Evolutionary conservation across 2,113 vertebrate species (phyloP).

Genomic region (Nesoenas mayeri): DNA sequence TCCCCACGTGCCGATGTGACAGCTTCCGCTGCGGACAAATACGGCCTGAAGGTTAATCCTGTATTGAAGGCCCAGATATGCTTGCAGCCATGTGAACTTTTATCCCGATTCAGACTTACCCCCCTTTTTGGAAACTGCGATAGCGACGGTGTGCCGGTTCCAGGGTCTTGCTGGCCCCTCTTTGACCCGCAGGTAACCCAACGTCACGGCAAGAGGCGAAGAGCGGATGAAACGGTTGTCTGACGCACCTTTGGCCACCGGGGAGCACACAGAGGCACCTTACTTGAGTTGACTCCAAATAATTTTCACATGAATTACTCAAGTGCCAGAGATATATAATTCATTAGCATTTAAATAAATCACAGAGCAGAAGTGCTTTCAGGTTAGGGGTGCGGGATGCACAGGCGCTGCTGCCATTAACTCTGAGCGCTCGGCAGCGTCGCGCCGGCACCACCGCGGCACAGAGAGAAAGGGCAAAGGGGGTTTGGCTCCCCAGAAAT

Average conservation of each 20-base stretch:
- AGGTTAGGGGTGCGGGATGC: constrained; percentile 29
- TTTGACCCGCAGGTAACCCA: not conserved
- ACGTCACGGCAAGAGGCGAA: not conserved
- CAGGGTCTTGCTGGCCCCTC: not conserved
- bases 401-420: constrained; percentile 29
- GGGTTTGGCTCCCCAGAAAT: rapidly evolving
- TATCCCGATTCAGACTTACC: not conserved
- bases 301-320: constrained; percentile 84
- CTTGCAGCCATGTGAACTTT: rapidly evolving
- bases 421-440: not conserved
- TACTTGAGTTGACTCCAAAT: constrained; percentile 77
- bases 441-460: not conserved
- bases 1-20: not conserved
- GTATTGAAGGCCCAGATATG: rapidly evolving
- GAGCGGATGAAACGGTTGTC: constrained; percentile 27
- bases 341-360: constrained; percentile 85
- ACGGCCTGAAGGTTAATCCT: not conserved
- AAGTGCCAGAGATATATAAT: constrained; percentile 85
- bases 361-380: constrained; percentile 66
- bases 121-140: too few species aligned
- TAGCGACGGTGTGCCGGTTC: not conserved
- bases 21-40: not conserved
- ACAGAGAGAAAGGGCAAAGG: not conserved
- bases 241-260: constrained; percentile 58
- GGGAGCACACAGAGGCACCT: constrained; percentile 55